Percentiles rank a stretch among this genome's conserved stretches.
phyloP scores from a whole-genome alignment of 1,140 invertebrate species.

The Pollicipes pollicipes region DNA sequence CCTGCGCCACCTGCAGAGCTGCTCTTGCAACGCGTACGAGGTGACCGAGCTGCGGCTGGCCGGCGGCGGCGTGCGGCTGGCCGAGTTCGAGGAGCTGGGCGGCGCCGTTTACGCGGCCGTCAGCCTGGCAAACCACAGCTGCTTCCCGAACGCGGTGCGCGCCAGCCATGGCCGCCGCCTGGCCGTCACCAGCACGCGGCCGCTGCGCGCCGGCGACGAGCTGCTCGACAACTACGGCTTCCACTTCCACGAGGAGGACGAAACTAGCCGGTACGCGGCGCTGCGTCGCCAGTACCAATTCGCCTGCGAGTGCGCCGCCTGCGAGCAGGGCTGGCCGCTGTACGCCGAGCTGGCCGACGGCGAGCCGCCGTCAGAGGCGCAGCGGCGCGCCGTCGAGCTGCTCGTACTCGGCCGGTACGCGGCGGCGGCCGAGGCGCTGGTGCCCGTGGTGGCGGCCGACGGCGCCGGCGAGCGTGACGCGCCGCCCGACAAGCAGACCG shows the following conservation, averaged over 20 bases:
- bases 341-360: no score
- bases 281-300: no score
- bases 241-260: constrained; percentile 27
- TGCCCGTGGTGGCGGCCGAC: no score
- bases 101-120: constrained; percentile 40
- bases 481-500: no score
- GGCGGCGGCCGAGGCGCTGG: no score
- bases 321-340: no score
- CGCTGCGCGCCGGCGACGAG: constrained; percentile 33
- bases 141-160: constrained; percentile 37
- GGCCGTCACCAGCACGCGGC: constrained; percentile 32
- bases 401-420: no score
- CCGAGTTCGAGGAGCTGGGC: constrained; percentile 30
- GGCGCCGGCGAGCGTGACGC: no score
- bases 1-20: constrained; percentile 36
- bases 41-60: constrained; percentile 33
- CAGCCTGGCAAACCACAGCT: constrained; percentile 43
- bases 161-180: constrained; percentile 30
- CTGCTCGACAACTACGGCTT: constrained; percentile 43
- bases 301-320: no score
- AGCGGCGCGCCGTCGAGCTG: no score
- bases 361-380: no score
- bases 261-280: no score
- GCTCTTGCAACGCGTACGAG: constrained; percentile 45
- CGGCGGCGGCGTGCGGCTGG: constrained; percentile 23